These are phyloP conservation scores for Alces alces DNA, from an alignment of 2,113 vertebrate genomes.

Conservation along the genomic window DNA sequence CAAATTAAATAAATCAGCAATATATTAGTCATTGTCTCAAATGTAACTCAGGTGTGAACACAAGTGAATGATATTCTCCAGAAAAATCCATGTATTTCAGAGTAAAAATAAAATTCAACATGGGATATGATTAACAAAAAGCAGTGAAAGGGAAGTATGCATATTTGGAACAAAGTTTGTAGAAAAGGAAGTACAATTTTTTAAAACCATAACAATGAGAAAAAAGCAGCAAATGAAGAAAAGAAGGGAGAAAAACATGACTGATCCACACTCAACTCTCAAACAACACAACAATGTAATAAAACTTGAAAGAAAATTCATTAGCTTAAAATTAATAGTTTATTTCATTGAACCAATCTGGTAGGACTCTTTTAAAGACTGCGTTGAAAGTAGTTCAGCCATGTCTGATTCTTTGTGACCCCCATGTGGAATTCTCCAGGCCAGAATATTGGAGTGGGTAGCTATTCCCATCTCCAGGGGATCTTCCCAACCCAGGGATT, in stretches of 20 bases:
- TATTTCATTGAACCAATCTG: neutral
- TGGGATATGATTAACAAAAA: neutral
- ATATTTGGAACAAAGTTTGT: neutral
- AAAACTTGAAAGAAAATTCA: neutral
- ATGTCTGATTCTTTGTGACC: neutral
- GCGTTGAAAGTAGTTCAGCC: neutral
- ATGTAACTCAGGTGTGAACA: neutral
- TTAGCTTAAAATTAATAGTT: constrained; percentile 1
- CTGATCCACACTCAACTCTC: neutral
- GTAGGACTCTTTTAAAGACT: neutral
- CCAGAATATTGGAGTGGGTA: neutral
- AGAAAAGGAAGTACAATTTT: neutral
- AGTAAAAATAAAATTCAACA: neutral
- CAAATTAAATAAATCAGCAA: neutral
- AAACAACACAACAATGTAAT: neutral
- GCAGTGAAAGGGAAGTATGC: neutral
- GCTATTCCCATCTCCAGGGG: neutral
- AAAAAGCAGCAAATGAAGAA: neutral
- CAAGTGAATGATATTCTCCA: neutral
- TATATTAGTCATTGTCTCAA: neutral
- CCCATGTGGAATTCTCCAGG: neutral
- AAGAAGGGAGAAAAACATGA: neutral
- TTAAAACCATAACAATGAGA: neutral
- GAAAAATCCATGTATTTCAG: neutral
- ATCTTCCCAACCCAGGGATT: neutral